Conservation (phyloP, 2,888 invertebrate genomes). For the Scaptomyza caliginosa region DNA sequence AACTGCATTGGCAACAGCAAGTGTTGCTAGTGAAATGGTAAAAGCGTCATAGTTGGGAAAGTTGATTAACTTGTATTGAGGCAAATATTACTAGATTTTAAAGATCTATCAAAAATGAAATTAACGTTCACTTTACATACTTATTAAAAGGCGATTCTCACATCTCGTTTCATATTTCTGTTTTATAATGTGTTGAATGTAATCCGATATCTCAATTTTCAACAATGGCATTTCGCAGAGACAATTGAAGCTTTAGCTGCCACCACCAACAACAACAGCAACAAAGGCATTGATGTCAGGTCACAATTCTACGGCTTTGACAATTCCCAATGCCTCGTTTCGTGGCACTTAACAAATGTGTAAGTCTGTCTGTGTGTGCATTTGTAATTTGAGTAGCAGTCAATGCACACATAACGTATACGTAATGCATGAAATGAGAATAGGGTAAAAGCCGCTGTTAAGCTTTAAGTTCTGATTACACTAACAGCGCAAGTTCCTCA, state of each 20-base stretch:
- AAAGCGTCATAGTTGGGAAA: constrained; percentile 22
- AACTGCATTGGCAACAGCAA: constrained; percentile 26
- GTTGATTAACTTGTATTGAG: constrained; percentile 12
- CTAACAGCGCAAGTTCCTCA: neutral
- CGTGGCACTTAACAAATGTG: constrained; percentile 11
- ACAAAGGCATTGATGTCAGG: constrained; percentile 32
- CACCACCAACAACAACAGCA: constrained; percentile 8
- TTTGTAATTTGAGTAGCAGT: constrained; percentile 28
- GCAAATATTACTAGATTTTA: neutral
- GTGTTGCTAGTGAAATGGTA: neutral
- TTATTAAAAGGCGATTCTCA: too few species aligned
- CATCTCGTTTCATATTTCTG: neutral
- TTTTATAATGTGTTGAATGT: constrained; percentile 2
- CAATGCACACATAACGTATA: constrained; percentile 37
- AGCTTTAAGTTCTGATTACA: constrained; percentile 16
- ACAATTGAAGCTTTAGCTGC: neutral
- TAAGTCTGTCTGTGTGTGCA: constrained; percentile 9
- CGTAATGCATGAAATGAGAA: constrained; percentile 24
- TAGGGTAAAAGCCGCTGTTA: neutral
- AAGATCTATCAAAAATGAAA: neutral
- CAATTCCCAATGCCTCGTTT: constrained; percentile 5
- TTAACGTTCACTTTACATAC: too few species aligned
- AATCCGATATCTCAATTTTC: constrained; percentile 33
- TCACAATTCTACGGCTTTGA: constrained; percentile 27
- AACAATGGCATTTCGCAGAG: constrained; percentile 26